Conservation (phyloP, 2,888 invertebrate species). For the Prosopocoilus inquinatus region DNA sequence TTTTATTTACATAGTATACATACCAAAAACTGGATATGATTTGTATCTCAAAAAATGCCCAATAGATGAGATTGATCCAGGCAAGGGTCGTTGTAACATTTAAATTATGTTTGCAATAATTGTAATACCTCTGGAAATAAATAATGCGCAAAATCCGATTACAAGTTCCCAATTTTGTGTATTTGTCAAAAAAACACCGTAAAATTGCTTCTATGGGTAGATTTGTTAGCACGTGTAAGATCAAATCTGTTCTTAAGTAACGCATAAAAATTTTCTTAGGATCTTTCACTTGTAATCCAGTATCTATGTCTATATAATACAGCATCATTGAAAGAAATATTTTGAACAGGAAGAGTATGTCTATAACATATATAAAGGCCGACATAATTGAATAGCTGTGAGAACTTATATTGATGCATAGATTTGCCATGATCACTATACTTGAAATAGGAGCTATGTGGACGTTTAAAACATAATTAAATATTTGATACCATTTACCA, state of each 20-base stretch:
- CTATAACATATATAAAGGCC: constrained; percentile 4
- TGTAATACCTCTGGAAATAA: constrained; percentile 12
- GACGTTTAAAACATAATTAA: constrained; percentile 14
- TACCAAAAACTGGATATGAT: constrained; percentile 15
- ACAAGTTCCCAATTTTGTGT: constrained; percentile 7
- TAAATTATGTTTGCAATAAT: constrained; percentile 11
- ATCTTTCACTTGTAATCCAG: constrained; percentile 7
- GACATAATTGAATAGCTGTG: neutral
- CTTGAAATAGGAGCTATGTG: constrained; percentile 11
- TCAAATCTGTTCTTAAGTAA: constrained; percentile 10
- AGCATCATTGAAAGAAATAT: constrained; percentile 15
- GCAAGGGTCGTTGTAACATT: constrained; percentile 14
- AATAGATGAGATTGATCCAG: constrained; percentile 10
- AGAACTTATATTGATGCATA: constrained; percentile 7
- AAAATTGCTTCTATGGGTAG: constrained; percentile 11
- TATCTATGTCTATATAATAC: constrained; percentile 7
- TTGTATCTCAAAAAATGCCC: constrained; percentile 13
- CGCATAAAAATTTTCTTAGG: constrained; percentile 8
- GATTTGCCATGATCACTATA: constrained; percentile 7
- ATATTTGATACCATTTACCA: constrained; percentile 11
- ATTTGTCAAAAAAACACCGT: neutral
- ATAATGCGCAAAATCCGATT: constrained; percentile 13
- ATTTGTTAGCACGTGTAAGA: constrained; percentile 9
- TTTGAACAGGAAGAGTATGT: constrained; percentile 9
- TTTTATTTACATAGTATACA: neutral